A percentile compares a stretch with the other conserved stretches of the same genome.
Conservation (phyloP, 2,113 vertebrate genomes). For the Phalacrocorax pelagicus region DNA sequence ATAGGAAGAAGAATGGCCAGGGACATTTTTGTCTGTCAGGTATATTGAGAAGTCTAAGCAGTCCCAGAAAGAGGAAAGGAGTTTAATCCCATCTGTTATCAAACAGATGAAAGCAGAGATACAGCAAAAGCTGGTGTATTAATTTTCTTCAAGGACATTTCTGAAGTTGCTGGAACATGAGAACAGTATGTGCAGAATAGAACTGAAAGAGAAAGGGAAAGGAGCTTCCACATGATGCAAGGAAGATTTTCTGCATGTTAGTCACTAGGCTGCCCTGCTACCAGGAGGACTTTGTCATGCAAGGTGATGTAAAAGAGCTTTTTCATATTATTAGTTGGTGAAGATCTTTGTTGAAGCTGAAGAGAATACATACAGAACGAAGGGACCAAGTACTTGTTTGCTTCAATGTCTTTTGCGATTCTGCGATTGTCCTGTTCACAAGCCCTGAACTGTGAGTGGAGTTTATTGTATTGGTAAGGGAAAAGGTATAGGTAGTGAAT, state of each 20-base stretch:
- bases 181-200: neutral
- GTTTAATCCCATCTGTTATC: neutral
- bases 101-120: neutral
- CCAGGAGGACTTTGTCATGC: neutral
- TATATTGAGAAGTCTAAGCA: neutral
- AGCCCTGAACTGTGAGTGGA: neutral
- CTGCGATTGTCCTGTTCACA: neutral
- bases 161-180: neutral
- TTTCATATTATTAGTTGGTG: neutral
- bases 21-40: neutral
- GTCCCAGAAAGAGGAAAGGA: neutral
- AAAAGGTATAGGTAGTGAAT: neutral
- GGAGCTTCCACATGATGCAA: rapidly evolving
- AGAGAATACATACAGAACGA: neutral
- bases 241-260: neutral
- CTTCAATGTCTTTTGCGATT: neutral
- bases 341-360: neutral
- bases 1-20: neutral
- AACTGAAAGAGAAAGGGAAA: neutral
- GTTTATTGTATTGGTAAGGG: neutral
- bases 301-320: neutral
- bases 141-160: neutral
- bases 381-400: neutral
- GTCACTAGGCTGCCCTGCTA: neutral
- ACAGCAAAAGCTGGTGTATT: neutral